phyloP scores from a whole-genome alignment of 2,113 vertebrate species.

The Callionymus lyra region DNA sequence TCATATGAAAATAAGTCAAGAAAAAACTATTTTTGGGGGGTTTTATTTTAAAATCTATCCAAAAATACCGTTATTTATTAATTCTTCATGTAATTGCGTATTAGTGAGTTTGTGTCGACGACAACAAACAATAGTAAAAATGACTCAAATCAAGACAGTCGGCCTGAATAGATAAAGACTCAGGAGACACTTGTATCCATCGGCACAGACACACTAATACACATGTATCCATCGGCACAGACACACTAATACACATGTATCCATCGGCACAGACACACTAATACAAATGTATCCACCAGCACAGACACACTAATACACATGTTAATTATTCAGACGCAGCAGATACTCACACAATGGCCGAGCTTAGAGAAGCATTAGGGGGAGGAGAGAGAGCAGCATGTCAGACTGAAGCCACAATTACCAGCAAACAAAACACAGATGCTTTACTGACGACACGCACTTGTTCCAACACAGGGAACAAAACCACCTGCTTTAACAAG shows the following conservation, averaged over 20 bases:
- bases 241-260: not conserved
- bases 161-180: too few species aligned
- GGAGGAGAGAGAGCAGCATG: conserved; percentile 69
- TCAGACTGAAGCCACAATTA: conserved; percentile 64
- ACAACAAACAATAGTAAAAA: too few species aligned
- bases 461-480: conserved; percentile 5
- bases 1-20: too few species aligned
- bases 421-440: conserved; percentile 42
- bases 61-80: too few species aligned
- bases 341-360: conserved; percentile 96
- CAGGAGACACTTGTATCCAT: too few species aligned
- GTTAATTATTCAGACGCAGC: conserved; percentile 27
- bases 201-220: too few species aligned
- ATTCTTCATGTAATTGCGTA: too few species aligned
- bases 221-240: conserved; percentile 3
- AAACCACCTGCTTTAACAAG: conserved; percentile 13
- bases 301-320: conserved; percentile 13
- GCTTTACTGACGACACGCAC: conserved; percentile 32
- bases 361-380: conserved; percentile 83
- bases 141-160: too few species aligned
- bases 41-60: too few species aligned
- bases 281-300: conserved; percentile 14
- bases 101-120: too few species aligned
- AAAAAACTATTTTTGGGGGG: too few species aligned
- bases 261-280: conserved; percentile 6